Evolutionary conservation across 1,140 invertebrate species (phyloP).

Genomic region (Dolichoris vasculosae): DNA sequence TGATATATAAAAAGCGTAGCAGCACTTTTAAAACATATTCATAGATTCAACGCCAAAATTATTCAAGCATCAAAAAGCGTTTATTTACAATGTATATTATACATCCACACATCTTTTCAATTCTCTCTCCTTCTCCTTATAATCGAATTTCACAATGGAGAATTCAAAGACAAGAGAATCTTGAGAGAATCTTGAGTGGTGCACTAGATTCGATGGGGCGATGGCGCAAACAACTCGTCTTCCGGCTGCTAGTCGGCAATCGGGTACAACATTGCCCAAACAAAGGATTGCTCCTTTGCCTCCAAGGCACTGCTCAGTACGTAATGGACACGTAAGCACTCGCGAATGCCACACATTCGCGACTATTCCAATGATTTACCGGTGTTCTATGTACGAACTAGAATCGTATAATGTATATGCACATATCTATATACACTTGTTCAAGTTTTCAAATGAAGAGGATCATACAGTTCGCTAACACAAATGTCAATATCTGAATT

Average conservation of each 20-base stretch:
- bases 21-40: not conserved
- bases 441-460: no score
- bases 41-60: not conserved
- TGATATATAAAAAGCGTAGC: not conserved
- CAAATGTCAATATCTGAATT: no score
- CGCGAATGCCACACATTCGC: not conserved
- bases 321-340: not conserved
- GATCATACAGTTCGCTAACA: no score
- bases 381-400: not conserved
- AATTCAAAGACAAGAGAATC: conserved; percentile 19
- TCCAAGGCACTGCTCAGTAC: not conserved
- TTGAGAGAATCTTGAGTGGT: conserved; percentile 9
- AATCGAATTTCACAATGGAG: conserved; percentile 33
- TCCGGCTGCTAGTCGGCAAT: conserved; percentile 15
- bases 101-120: not conserved
- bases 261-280: conserved; percentile 20
- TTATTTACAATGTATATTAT: not conserved
- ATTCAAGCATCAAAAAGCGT: not conserved
- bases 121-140: not conserved
- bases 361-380: not conserved
- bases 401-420: not conserved
- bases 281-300: conserved; percentile 14
- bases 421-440: not conserved
- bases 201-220: conserved; percentile 20
- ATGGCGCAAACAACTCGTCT: conserved; percentile 29